A percentile compares a stretch with the other conserved stretches of the same genome.
These are phyloP conservation scores for Seladonia tumulorum DNA, from an alignment of 2,888 invertebrate species.

Conservation along the genomic window DNA sequence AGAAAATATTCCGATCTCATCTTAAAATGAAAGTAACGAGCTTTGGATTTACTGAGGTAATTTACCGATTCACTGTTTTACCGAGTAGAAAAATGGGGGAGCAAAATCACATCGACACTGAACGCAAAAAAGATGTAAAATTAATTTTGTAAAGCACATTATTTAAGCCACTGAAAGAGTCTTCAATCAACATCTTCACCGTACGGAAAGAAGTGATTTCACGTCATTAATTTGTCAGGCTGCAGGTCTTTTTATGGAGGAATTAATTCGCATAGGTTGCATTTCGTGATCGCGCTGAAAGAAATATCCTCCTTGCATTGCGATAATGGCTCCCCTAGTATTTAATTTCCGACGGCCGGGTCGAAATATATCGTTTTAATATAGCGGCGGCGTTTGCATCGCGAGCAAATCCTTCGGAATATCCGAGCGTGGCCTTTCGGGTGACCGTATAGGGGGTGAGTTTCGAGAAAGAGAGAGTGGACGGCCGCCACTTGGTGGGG, in stretches of 20 bases:
- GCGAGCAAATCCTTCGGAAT: slow-evolving; percentile 77
- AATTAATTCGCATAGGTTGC: neutral
- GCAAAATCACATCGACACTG: too few species aligned
- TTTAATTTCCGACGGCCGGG: slow-evolving; percentile 44
- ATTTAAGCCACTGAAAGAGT: too few species aligned
- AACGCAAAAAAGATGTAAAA: too few species aligned
- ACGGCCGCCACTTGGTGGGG: slow-evolving; percentile 60
- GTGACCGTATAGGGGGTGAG: slow-evolving; percentile 63
- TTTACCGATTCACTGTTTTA: too few species aligned
- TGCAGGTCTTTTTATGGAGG: neutral
- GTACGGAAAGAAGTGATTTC: neutral
- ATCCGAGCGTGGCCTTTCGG: slow-evolving; percentile 69
- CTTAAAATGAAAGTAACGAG: neutral
- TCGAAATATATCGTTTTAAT: slow-evolving; percentile 79
- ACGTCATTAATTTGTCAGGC: neutral
- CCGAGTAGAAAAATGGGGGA: too few species aligned
- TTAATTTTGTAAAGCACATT: too few species aligned
- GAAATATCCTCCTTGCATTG: slow-evolving; percentile 7
- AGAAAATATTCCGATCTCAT: neutral
- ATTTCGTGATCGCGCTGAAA: neutral
- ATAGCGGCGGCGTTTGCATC: slow-evolving; percentile 77
- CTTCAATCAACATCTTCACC: neutral
- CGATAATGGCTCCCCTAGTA: slow-evolving; percentile 36
- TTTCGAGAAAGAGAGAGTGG: slow-evolving; percentile 64
- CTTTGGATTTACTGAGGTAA: too few species aligned